A percentile compares a stretch with the other conserved stretches of the same genome.
These are phyloP conservation scores for Lamellibrachia columna DNA, from an alignment of 2,888 invertebrate genomes.

Conservation along the genomic window DNA sequence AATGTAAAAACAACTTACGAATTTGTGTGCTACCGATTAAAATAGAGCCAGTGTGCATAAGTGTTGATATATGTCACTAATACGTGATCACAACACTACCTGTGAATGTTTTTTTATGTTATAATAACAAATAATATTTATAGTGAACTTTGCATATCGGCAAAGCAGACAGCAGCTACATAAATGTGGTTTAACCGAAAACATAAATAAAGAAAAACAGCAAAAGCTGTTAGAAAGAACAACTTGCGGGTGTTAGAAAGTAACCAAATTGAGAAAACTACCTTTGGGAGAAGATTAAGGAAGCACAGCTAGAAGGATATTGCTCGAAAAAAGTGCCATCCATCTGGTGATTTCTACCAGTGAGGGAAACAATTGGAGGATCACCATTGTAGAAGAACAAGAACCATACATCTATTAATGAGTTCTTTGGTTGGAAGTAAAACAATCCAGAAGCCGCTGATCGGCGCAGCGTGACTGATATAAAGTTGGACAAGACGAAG, in stretches of 20 bases:
- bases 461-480: not conserved
- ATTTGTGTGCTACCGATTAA: not conserved
- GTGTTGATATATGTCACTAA: not conserved
- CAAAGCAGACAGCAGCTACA: not conserved
- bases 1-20: no score
- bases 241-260: not conserved
- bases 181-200: not conserved
- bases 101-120: not conserved
- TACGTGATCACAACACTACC: no score
- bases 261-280: not conserved
- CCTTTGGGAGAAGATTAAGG: not conserved
- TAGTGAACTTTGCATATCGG: not conserved
- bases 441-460: not conserved
- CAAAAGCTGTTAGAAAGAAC: not conserved
- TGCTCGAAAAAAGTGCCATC: not conserved
- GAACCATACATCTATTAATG: not conserved
- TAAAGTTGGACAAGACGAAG: not conserved
- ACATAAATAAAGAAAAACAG: not conserved
- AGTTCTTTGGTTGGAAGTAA: not conserved
- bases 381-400: not conserved
- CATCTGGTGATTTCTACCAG: not conserved
- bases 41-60: not conserved
- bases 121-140: not conserved
- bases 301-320: not conserved
- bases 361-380: not conserved